Percentiles rank a stretch among this genome's conserved stretches.
Conservation (phyloP, 2,113 vertebrate genomes). For the Hyperoodon ampullatus region DNA sequence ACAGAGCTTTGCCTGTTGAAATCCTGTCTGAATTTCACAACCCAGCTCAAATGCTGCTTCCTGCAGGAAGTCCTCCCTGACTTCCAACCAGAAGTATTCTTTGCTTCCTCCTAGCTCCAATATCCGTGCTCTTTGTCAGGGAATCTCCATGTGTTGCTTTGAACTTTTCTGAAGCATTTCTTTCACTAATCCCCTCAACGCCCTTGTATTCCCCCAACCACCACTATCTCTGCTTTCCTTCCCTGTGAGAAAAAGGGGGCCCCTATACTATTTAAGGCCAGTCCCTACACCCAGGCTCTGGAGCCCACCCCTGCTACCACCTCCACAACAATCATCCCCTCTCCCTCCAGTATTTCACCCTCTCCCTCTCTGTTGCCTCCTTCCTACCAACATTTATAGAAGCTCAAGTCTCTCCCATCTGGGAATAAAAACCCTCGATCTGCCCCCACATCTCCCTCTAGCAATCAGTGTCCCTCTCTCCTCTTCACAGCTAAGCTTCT, state of each 20-base stretch:
- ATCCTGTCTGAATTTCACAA: constrained; percentile 20
- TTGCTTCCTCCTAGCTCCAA: constrained; percentile 18
- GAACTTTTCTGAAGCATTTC: constrained; percentile 19
- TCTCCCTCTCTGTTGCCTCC: constrained; percentile 66
- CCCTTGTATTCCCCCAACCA: not conserved
- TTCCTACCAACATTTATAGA: constrained; percentile 77
- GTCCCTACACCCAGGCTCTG: constrained; percentile 28
- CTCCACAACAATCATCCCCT: constrained; percentile 62
- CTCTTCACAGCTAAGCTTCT: constrained; percentile 71
- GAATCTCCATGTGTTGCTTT: constrained; percentile 2
- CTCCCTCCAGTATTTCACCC: constrained; percentile 62
- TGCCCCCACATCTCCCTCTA: constrained; percentile 72
- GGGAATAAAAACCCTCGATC: constrained; percentile 74
- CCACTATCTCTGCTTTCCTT: not conserved
- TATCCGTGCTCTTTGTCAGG: not conserved
- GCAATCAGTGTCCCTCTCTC: constrained; percentile 69
- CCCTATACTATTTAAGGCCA: constrained; percentile 51
- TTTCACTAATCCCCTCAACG: not conserved
- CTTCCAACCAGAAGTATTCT: constrained; percentile 7
- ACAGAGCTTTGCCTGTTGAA: not conserved
- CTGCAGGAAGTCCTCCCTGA: constrained; percentile 32
- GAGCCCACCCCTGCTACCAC: constrained; percentile 49
- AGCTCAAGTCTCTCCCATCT: constrained; percentile 74
- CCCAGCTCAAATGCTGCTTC: constrained; percentile 42
- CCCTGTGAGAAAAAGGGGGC: constrained; percentile 31